Conservation (phyloP, 2,797 vertebrate genomes). For the Podarcis siculus region DNA sequence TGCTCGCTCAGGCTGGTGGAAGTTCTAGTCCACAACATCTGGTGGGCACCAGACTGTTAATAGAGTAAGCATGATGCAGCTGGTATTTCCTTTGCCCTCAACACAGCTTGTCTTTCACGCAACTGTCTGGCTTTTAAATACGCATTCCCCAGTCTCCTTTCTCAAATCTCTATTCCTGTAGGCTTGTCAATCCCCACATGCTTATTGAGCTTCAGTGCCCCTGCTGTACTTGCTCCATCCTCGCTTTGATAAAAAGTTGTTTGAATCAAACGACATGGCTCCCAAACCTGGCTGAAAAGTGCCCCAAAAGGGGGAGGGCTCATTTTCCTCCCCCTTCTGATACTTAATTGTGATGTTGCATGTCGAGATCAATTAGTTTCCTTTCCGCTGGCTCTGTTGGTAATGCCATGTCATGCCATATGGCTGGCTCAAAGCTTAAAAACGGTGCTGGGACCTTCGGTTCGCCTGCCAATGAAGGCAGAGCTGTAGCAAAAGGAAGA, state of each 20-base stretch:
- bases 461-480: slow-evolving; percentile 5
- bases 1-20: too few relatives aligned
- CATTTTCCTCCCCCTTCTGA: slow-evolving; percentile 5
- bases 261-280: slow-evolving; percentile 30
- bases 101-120: background rate
- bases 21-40: too few relatives aligned
- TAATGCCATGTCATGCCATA: slow-evolving; percentile 40
- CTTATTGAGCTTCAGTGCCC: slow-evolving; percentile 19
- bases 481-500: background rate
- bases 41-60: too few relatives aligned
- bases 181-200: background rate
- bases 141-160: background rate
- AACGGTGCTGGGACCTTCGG: background rate
- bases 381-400: background rate
- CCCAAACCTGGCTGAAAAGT: slow-evolving; percentile 28
- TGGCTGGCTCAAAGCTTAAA: slow-evolving; percentile 44
- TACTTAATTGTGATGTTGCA: slow-evolving; percentile 55
- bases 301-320: background rate
- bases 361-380: slow-evolving; percentile 55
- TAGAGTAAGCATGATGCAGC: background rate
- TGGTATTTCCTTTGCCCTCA: background rate
- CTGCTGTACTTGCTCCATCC: slow-evolving; percentile 36
- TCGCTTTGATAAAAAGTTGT: slow-evolving; percentile 31
- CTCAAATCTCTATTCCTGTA: slow-evolving; percentile 26
- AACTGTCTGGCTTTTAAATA: slow-evolving; percentile 2